These are phyloP conservation scores for Gymnosoma rotundatum DNA, from an alignment of 2,888 invertebrate species.

Conservation along the genomic window DNA sequence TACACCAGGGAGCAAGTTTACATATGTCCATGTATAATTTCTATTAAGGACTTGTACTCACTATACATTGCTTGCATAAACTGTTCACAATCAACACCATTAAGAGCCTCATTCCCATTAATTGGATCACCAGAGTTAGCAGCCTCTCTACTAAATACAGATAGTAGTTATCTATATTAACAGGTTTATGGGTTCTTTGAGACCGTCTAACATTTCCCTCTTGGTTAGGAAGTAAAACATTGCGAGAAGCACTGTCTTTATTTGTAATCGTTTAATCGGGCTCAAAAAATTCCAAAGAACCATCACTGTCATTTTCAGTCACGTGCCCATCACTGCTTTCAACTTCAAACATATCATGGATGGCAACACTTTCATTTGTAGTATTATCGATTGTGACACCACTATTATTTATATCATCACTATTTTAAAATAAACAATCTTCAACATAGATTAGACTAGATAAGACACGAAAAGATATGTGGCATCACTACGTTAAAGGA, in stretches of 20 bases:
- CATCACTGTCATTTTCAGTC: not conserved
- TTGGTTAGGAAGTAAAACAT: not conserved
- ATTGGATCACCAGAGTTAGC: not conserved
- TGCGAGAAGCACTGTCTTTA: not conserved
- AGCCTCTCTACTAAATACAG: no score
- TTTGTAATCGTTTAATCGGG: not conserved
- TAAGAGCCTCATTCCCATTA: slow-evolving; percentile 8
- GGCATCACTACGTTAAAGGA: no score
- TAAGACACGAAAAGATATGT: no score
- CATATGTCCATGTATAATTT: not conserved
- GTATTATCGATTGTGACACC: no score
- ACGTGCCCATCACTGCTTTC: not conserved
- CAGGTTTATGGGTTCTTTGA: not conserved
- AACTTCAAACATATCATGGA: no score
- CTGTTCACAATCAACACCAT: not conserved
- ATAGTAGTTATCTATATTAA: no score
- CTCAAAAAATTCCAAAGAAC: not conserved
- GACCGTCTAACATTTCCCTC: not conserved
- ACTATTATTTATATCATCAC: not conserved
- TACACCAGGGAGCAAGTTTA: not conserved
- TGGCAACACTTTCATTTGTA: no score
- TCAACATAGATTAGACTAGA: no score
- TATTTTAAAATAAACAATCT: not conserved
- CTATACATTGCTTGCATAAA: slow-evolving; percentile 7
- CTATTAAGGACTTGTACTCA: not conserved